These are phyloP conservation scores for Nineta flava DNA, from an alignment of 2,888 invertebrate species.

Conservation along the genomic window DNA sequence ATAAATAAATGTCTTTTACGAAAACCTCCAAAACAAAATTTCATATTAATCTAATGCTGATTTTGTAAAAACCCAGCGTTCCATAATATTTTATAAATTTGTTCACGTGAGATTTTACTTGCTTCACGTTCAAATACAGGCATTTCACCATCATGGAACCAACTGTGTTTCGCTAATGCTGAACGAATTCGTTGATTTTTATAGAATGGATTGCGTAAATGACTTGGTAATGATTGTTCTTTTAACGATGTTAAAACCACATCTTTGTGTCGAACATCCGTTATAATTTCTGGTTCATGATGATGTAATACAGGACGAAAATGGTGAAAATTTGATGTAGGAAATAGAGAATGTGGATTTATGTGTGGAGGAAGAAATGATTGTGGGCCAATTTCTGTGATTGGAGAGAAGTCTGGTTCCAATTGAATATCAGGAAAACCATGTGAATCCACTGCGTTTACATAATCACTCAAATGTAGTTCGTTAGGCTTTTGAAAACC, in stretches of 20 bases:
- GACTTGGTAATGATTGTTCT: conserved; percentile 38
- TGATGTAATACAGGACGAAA: too few species aligned
- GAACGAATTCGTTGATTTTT: conserved; percentile 38
- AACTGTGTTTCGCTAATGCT: conserved; percentile 36
- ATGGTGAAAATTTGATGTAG: too few species aligned
- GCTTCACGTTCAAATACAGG: conserved; percentile 41
- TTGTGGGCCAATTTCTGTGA: too few species aligned
- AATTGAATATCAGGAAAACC: too few species aligned
- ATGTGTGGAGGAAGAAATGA: too few species aligned
- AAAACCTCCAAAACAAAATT: conserved; percentile 12
- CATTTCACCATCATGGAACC: conserved; percentile 43
- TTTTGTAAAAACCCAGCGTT: conserved; percentile 44
- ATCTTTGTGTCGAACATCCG: conserved; percentile 29
- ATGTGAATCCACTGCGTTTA: too few species aligned
- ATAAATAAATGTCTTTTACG: too few species aligned
- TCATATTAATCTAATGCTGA: conserved; percentile 12
- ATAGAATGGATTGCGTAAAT: conserved; percentile 39
- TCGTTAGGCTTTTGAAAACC: too few species aligned
- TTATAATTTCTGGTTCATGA: too few species aligned
- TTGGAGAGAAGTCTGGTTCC: too few species aligned
- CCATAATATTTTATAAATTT: conserved; percentile 45
- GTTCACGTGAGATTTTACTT: conserved; percentile 39
- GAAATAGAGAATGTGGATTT: too few species aligned
- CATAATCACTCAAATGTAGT: too few species aligned
- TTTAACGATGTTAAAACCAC: conserved; percentile 38